Percentiles rank a stretch among this genome's conserved stretches.
Conservation (phyloP, 2,888 invertebrate genomes). For the Shargacucullia verbasci region DNA sequence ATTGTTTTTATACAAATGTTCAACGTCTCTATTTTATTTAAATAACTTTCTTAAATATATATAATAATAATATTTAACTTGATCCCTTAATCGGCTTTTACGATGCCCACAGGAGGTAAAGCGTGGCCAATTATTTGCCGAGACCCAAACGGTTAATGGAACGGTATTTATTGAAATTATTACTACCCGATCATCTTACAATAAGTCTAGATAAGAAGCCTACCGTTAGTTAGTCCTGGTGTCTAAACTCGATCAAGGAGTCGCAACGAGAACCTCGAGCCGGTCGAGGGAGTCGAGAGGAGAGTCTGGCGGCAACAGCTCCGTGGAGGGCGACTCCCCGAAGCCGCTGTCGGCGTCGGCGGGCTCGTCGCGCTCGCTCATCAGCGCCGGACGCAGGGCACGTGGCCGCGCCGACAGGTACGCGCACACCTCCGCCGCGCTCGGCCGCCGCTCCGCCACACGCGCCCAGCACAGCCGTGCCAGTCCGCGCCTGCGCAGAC, state of each 20-base stretch:
- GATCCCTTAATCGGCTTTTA: too few relatives aligned
- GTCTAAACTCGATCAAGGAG: constrained; percentile 9
- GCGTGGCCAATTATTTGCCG: too few relatives aligned
- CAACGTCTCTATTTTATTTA: too few relatives aligned
- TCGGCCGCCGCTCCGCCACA: constrained; percentile 91
- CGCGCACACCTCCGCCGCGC: constrained; percentile 92
- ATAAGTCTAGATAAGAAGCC: too few relatives aligned
- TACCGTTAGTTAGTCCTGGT: too few relatives aligned
- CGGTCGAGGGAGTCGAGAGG: constrained; percentile 23
- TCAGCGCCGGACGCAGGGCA: constrained; percentile 62
- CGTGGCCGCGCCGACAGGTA: constrained; percentile 92
- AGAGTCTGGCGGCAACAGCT: constrained; percentile 32
- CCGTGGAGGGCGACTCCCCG: constrained; percentile 54
- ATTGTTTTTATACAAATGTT: too few relatives aligned
- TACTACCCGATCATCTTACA: too few relatives aligned
- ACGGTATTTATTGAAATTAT: too few relatives aligned
- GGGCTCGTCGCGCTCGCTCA: constrained; percentile 48
- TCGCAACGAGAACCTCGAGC: constrained; percentile 1
- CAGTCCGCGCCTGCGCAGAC: constrained; percentile 79
- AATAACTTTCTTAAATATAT: too few relatives aligned
- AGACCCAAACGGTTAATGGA: too few relatives aligned
- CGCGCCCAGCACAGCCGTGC: constrained; percentile 94
- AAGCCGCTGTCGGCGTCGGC: constrained; percentile 58
- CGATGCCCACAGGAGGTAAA: too few relatives aligned
- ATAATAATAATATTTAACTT: too few relatives aligned